phyloP scores from a whole-genome alignment of 2,113 vertebrate genomes.

The Mirounga angustirostris region DNA sequence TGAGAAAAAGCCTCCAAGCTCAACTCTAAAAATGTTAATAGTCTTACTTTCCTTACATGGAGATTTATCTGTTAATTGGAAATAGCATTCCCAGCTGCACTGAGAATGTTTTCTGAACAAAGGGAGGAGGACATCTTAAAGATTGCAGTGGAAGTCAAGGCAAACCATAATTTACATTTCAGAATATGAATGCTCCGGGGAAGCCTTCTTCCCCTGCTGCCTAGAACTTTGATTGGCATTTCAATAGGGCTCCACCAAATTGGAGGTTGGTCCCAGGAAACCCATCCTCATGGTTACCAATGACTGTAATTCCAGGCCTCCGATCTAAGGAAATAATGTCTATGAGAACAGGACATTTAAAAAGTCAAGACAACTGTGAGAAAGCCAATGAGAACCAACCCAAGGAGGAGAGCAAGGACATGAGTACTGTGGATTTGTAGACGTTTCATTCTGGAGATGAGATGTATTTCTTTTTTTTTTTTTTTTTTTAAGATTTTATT shows the following conservation, averaged over 20 bases:
- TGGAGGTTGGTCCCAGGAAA: slow-evolving; percentile 73
- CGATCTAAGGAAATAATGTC: slow-evolving; percentile 67
- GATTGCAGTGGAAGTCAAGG: slow-evolving; percentile 74
- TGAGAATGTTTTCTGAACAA: slow-evolving; percentile 78
- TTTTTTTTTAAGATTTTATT: too few relatives aligned
- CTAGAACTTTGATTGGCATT: slow-evolving; percentile 75
- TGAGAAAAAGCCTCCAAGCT: slow-evolving; percentile 14
- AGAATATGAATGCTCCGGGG: slow-evolving; percentile 77
- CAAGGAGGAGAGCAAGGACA: background rate
- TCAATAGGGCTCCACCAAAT: slow-evolving; percentile 76
- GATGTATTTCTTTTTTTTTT: background rate
- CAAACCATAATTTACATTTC: slow-evolving; percentile 86
- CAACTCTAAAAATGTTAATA: slow-evolving; percentile 27
- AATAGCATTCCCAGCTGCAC: slow-evolving; percentile 81
- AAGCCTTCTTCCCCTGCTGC: slow-evolving; percentile 69
- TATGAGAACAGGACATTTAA: slow-evolving; percentile 45
- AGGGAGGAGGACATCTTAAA: slow-evolving; percentile 81
- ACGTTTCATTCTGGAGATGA: background rate
- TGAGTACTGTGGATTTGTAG: background rate
- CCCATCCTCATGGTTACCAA: slow-evolving; percentile 59
- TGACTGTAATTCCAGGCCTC: slow-evolving; percentile 72
- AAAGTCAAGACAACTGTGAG: slow-evolving; percentile 44
- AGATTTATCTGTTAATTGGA: slow-evolving; percentile 78
- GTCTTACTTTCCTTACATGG: slow-evolving; percentile 32
- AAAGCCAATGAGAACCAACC: background rate